Conservation (phyloP, 1,140 invertebrate species). For the Calephelis nemesis region DNA sequence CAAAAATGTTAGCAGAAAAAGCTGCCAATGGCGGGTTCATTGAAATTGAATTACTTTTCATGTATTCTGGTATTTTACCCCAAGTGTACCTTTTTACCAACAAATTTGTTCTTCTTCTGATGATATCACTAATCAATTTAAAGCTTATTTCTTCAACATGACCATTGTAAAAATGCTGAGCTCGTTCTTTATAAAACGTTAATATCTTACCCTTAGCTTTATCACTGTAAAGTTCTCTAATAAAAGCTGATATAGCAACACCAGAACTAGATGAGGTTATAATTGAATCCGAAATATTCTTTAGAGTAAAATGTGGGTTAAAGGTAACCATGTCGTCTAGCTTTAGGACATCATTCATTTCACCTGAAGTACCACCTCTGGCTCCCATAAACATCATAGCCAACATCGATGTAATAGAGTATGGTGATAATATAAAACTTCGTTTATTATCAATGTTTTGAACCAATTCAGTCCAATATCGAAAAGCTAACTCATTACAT, state of each 20-base stretch:
- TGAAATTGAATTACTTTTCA: constrained; percentile 84
- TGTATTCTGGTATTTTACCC: constrained; percentile 87
- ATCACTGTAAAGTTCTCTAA: constrained; percentile 89
- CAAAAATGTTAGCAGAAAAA: constrained; percentile 88
- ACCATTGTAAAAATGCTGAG: constrained; percentile 91
- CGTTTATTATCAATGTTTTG: constrained; percentile 85
- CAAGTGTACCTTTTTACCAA: constrained; percentile 88
- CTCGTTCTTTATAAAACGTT: constrained; percentile 91
- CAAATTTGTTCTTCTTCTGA: constrained; percentile 87
- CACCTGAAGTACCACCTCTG: constrained; percentile 90
- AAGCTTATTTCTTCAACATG: constrained; percentile 91
- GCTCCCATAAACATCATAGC: constrained; percentile 94
- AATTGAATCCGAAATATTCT: constrained; percentile 89
- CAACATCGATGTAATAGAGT: constrained; percentile 89
- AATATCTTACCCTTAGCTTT: constrained; percentile 87
- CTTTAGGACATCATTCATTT: constrained; percentile 92
- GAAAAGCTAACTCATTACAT: constrained; percentile 91
- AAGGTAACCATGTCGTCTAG: constrained; percentile 93
- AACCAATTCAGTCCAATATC: constrained; percentile 86
- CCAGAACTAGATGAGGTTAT: constrained; percentile 82
- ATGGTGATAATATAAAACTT: constrained; percentile 91
- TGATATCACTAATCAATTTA: constrained; percentile 87
- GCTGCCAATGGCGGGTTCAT: constrained; percentile 87
- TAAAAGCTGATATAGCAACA: constrained; percentile 86
- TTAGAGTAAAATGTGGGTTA: constrained; percentile 91